These are phyloP conservation scores for Diachasmimorpha longicaudata DNA, from an alignment of 1,140 invertebrate genomes.

Conservation along the genomic window DNA sequence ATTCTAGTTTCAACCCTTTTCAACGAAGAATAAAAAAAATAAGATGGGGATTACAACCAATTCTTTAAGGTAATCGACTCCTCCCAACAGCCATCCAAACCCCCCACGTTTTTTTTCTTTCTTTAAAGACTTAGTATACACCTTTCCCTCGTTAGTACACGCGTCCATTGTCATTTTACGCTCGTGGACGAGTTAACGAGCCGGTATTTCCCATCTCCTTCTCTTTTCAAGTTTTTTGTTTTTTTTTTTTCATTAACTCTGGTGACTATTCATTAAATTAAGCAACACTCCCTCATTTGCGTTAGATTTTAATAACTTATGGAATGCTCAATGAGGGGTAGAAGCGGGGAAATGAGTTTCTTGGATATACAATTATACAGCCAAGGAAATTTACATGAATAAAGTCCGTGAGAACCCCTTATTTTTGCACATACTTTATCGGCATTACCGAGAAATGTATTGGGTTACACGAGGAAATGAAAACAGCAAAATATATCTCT, in stretches of 20 bases:
- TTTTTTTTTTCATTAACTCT: not conserved
- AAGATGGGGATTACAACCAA: too few relatives aligned
- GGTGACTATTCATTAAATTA: not conserved
- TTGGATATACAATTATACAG: too few relatives aligned
- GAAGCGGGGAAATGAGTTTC: too few relatives aligned
- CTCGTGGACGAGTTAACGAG: slow-evolving; percentile 36
- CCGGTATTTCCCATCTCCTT: slow-evolving; percentile 21
- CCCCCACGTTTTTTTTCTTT: not conserved
- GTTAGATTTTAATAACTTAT: not conserved
- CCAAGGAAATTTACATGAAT: too few relatives aligned
- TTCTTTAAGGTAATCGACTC: not conserved
- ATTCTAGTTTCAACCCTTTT: not conserved
- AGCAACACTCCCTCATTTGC: not conserved
- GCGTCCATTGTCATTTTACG: slow-evolving; percentile 39
- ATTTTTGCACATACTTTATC: too few relatives aligned
- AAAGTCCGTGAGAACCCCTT: too few relatives aligned
- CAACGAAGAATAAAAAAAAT: too few relatives aligned
- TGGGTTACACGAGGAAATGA: too few relatives aligned
- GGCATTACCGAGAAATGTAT: too few relatives aligned
- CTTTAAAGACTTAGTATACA: not conserved
- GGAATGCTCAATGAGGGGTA: too few relatives aligned
- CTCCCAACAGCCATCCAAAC: too few relatives aligned
- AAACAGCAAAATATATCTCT: too few relatives aligned
- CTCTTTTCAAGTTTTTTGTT: not conserved
- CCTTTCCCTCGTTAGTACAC: slow-evolving; percentile 28